These are phyloP conservation scores for Lanius ludovicianus DNA, from an alignment of 2,113 vertebrate genomes.

Conservation along the genomic window DNA sequence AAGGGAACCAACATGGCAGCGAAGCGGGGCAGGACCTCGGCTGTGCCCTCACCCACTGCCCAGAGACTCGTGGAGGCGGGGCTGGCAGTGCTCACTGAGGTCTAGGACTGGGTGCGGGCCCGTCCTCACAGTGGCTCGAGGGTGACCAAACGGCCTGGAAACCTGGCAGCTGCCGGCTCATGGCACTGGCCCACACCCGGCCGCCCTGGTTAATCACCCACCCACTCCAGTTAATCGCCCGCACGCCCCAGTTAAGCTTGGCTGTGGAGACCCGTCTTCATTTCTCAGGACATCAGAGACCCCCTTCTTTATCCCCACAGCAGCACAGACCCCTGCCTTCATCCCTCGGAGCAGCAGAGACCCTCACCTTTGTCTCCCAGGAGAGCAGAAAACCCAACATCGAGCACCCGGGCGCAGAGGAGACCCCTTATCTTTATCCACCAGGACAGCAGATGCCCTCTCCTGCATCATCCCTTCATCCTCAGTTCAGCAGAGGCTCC, in stretches of 20 bases:
- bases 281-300: background rate
- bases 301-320: too few relatives aligned
- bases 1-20: background rate
- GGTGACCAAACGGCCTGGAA: background rate
- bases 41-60: background rate
- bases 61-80: too few relatives aligned
- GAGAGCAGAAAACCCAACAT: background rate
- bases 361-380: background rate
- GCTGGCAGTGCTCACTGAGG: background rate
- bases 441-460: background rate
- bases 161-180: accelerated
- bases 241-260: background rate
- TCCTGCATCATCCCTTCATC: background rate
- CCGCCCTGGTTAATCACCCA: accelerated
- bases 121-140: accelerated
- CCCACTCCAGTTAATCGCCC: accelerated
- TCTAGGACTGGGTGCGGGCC: background rate
- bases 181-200: accelerated
- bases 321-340: background rate
- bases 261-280: background rate
- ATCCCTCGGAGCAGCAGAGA: background rate
- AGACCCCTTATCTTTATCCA: background rate
- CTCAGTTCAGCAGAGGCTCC: background rate
- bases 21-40: background rate
- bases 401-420: background rate